Conservation (phyloP, 2,113 vertebrate species). For the Poecilia latipinna region DNA sequence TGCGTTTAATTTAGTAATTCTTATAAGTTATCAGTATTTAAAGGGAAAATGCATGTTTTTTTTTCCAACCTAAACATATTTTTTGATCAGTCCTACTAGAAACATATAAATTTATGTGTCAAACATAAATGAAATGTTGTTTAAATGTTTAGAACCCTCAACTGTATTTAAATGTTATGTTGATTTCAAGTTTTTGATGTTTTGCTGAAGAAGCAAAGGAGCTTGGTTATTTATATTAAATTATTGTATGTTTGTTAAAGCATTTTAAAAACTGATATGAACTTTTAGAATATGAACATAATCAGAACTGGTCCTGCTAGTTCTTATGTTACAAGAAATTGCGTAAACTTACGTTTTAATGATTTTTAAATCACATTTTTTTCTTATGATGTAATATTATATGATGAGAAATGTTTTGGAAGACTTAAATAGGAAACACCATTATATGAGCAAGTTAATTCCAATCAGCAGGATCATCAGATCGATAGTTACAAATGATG, state of each 20-base stretch:
- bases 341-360: neutral
- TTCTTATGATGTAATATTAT: too few species aligned
- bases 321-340: neutral
- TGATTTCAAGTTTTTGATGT: too few species aligned
- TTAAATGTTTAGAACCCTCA: too few species aligned
- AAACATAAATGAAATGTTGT: neutral
- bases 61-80: too few species aligned
- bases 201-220: too few species aligned
- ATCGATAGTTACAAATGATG: neutral
- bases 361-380: neutral
- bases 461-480: neutral
- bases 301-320: neutral
- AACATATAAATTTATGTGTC: neutral
- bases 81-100: too few species aligned
- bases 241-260: neutral
- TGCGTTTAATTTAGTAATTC: too few species aligned
- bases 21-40: too few species aligned
- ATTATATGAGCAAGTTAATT: neutral
- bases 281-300: neutral
- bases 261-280: neutral
- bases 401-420: too few species aligned
- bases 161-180: too few species aligned
- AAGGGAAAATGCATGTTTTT: too few species aligned
- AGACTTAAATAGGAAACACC: too few species aligned
- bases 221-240: neutral